Evolutionary conservation across 2,113 vertebrate genomes (phyloP), one percentile per base, ranked within the genome.

Genomic region (Regulus satrapa): DNA sequence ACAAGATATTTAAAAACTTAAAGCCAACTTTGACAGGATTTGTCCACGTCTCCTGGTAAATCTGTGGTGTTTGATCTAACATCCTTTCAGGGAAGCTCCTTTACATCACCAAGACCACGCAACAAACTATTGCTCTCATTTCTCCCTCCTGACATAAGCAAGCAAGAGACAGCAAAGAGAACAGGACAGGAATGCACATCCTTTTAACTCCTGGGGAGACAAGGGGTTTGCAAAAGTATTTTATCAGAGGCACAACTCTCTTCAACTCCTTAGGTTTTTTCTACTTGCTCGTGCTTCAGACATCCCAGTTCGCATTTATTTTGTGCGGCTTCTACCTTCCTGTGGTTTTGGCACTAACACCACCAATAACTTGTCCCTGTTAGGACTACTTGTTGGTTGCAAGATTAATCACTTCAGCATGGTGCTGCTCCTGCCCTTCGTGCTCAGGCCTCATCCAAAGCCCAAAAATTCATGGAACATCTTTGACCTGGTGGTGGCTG

Each of bases 151-250:
- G 88, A 71, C 38, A 9, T 5, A 87, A 73, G 54, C 13, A 82
- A 76, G 89, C 54, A 72, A 82, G 48, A 91, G 49, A 76, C 25
- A 82, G 78, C 21, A 85, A 82, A 93, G 52, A 55, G 46, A 92
- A 79, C 26, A 91, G 86, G 79, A 63, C 48, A 62, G 58, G 51
- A 89, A 88, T 14, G 21, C 49, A 85, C 29, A 51, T 69, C 10
- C 52, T 92, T 83, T 93, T 61, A 81, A 84, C 48, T 94, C 74
- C 21, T 56, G 31, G 21, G 49, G 55, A 93, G 43, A 38, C 76
- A 69, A 81, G 76, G 59, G 61, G n/a, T 31, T 92, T 90, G 76
- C 64, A 87, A 83, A 94, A 92, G 28, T n/a, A 61, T 49, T 79
- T 64, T 88, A 72, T 82, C 49, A 49, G 67, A 88, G 17, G 25